phyloP scores from a whole-genome alignment of 2,888 invertebrate species.

The Limnephilus marmoratus region DNA sequence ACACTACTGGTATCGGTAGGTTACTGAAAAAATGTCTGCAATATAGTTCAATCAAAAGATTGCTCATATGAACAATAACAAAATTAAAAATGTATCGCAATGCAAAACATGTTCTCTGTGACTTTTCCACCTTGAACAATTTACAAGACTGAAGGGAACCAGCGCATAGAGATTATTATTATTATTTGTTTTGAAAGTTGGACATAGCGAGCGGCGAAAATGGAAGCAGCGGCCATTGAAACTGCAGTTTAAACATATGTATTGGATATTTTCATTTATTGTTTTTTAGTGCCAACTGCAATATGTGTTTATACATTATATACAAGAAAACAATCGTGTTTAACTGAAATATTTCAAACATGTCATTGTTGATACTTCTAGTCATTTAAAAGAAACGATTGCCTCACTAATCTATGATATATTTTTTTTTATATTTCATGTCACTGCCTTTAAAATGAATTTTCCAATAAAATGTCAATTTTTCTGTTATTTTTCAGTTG shows the following conservation, averaged over 20 bases:
- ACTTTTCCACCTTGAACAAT: neutral
- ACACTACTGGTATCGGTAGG: no score
- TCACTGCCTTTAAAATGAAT: no score
- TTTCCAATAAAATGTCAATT: no score
- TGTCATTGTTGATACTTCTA: no score
- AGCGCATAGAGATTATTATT: conserved; percentile 6
- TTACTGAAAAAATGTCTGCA: neutral
- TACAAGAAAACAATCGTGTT: neutral
- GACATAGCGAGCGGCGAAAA: neutral
- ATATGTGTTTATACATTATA: neutral
- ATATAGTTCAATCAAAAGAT: neutral
- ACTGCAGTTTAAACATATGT: conserved; percentile 18
- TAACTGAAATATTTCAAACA: neutral
- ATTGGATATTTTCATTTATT: conserved; percentile 15
- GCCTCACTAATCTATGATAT: no score
- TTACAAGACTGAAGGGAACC: neutral
- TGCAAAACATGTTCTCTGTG: neutral
- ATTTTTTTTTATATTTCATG: no score
- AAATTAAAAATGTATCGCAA: neutral
- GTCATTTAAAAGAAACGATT: no score
- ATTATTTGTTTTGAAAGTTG: conserved; percentile 26
- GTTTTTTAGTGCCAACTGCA: neutral
- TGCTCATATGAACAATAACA: neutral
- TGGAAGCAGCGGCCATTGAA: conserved; percentile 13
- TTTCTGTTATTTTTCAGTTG: no score